These are phyloP conservation scores for Hiodon alosoides DNA, from an alignment of 2,113 vertebrate genomes.

Conservation along the genomic window DNA sequence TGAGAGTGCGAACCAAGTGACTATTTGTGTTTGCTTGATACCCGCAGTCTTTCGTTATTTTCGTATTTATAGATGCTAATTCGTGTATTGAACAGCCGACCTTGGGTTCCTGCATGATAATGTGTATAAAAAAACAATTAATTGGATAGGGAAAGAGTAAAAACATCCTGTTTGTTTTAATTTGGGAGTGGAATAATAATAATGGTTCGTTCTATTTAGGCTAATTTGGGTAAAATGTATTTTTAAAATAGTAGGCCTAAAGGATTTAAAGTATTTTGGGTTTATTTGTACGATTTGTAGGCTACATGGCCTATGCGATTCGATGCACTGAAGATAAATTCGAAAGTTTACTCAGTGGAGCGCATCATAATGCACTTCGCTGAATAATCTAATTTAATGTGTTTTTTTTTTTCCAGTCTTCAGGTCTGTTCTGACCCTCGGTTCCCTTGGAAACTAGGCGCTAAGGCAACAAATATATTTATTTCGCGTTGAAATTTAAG, in stretches of 20 bases:
- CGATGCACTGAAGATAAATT: background rate
- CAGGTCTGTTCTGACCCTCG: slow-evolving; percentile 35
- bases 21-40: background rate
- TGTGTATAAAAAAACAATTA: too few species aligned
- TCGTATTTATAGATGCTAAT: too few species aligned
- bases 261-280: background rate
- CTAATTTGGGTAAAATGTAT: too few species aligned
- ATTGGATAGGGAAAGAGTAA: too few species aligned
- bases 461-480: slow-evolving; percentile 61
- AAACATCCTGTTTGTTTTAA: too few species aligned
- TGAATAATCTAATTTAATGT: slow-evolving; percentile 20
- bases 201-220: too few species aligned
- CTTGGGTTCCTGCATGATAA: too few species aligned
- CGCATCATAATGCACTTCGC: slow-evolving; percentile 19
- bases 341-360: slow-evolving; percentile 18
- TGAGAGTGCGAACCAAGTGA: background rate
- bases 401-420: slow-evolving; percentile 24
- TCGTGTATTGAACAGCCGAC: too few species aligned
- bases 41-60: background rate
- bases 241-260: too few species aligned
- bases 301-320: background rate
- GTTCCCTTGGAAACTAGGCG: slow-evolving; percentile 57
- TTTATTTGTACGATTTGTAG: background rate
- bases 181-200: too few species aligned
- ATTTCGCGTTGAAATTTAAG: slow-evolving; percentile 43